These are phyloP conservation scores for Pogonocherus hispidulus DNA, from an alignment of 2,888 invertebrate genomes.

Conservation along the genomic window DNA sequence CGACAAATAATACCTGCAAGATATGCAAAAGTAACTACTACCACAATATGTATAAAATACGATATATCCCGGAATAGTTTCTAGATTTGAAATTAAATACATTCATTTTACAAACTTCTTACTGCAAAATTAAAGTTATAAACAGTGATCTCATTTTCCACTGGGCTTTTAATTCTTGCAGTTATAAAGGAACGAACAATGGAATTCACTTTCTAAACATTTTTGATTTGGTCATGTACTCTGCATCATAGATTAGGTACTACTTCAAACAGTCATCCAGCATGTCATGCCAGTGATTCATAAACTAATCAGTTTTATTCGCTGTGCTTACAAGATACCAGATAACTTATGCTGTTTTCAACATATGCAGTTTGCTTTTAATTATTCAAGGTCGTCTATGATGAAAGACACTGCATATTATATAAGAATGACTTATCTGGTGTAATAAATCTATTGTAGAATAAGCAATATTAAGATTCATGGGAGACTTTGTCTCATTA, in stretches of 20 bases:
- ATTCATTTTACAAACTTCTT: too few species aligned
- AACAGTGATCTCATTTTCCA: background rate
- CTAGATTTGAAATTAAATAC: too few species aligned
- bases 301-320: conserved; percentile 17
- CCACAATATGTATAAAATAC: too few species aligned
- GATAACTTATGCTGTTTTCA: background rate
- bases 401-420: conserved; percentile 15
- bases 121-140: background rate
- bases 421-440: background rate
- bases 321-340: conserved; percentile 13
- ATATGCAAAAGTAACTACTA: too few species aligned
- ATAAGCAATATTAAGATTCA: conserved; percentile 7
- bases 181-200: conserved; percentile 16
- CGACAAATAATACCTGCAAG: too few species aligned
- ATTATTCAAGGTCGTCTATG: conserved; percentile 10
- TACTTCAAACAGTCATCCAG: background rate
- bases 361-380: conserved; percentile 23
- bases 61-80: too few species aligned
- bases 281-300: conserved; percentile 25
- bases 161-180: background rate
- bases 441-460: background rate
- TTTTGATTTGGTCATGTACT: conserved; percentile 19
- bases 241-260: conserved; percentile 15
- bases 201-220: conserved; percentile 24
- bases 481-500: background rate